Percentiles rank a stretch among this genome's conserved stretches.
phyloP scores from a whole-genome alignment of 2,888 invertebrate genomes.

The Epinotia bilunana region DNA sequence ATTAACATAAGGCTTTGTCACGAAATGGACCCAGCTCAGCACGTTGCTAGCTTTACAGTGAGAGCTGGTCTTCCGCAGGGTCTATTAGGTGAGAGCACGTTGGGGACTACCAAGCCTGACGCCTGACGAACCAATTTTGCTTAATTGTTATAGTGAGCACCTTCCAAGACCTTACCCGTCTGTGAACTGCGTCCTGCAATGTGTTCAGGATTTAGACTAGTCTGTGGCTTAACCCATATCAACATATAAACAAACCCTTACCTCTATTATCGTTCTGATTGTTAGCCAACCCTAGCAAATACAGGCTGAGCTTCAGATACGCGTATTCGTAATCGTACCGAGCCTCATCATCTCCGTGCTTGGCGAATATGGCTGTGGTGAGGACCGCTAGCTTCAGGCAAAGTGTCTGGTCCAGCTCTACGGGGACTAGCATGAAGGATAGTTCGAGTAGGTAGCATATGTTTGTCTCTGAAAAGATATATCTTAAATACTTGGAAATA shows the following conservation, averaged over 20 bases:
- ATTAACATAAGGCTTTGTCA: no score
- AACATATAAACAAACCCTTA: conserved; percentile 51
- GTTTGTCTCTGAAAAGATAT: conserved; percentile 64
- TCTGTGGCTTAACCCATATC: no score
- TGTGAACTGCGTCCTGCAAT: no score
- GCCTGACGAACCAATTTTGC: no score
- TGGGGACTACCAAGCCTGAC: no score
- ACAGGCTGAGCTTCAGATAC: conserved; percentile 69
- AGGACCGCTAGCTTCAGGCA: conserved; percentile 70
- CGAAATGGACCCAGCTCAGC: no score
- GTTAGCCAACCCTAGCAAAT: conserved; percentile 64
- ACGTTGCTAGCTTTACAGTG: no score
- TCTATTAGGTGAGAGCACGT: no score
- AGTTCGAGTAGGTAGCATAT: conserved; percentile 71
- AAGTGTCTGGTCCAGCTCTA: conserved; percentile 60
- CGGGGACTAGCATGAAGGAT: conserved; percentile 62
- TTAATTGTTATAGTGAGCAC: no score
- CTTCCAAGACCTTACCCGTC: no score
- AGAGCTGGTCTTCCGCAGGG: no score
- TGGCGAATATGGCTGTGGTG: conserved; percentile 68
- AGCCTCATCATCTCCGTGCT: conserved; percentile 54
- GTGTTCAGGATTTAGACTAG: no score
- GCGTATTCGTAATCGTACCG: conserved; percentile 66
- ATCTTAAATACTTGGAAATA: neutral
- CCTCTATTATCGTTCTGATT: conserved; percentile 72